Evolutionary conservation across 2,113 vertebrate species (phyloP), one percentile per base, ranked within the genome.

Genomic region (Spilogale gracilis): DNA sequence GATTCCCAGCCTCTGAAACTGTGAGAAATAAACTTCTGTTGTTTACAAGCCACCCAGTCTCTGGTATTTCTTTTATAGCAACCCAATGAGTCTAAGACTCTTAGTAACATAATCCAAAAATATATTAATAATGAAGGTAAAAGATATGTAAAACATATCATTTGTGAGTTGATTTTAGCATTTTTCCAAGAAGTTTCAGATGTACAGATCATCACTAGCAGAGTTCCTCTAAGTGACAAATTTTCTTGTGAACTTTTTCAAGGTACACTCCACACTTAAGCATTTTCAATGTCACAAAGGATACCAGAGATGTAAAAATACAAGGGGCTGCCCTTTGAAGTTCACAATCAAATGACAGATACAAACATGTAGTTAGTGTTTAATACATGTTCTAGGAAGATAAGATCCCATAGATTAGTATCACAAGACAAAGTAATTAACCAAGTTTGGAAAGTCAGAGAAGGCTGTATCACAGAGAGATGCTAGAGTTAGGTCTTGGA

Each of bases 141-240:
- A 84, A 52, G 32, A 81, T 20, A 67, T 80, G 13, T 63, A 85
- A 93, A 90, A 67, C 14, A 86, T 76, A 67, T 20, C 25, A 25
- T 58, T 69, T 94, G 2, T 86, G 10, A 18, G 17, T 58, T 56
- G 23, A 17, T 16, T 54, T 92, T 74, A 80, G 12, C 56, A 61
- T 96, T 91, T 92, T 92, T 79, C 54, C 23, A 90, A 91, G 32
- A 89, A 58, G 4, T 81, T 95, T 83, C 52, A 85, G 78, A 73
- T 58, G 45, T 74, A 61, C 5, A 83, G 32, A 80, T 14, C 27
- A 38, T 91, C 74, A 84, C 9, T 81, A 54, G 80, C 11, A 93
- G 38, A 86, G 16, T 71, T 93, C 9, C 21, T 67, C 93, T 78
- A 89, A 91, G 7, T 38, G n/a, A 27, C 13, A 45, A 43, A 32